Evolutionary conservation across 1,140 invertebrate genomes (phyloP).

Genomic region (Eupristina koningsbergeri): DNA sequence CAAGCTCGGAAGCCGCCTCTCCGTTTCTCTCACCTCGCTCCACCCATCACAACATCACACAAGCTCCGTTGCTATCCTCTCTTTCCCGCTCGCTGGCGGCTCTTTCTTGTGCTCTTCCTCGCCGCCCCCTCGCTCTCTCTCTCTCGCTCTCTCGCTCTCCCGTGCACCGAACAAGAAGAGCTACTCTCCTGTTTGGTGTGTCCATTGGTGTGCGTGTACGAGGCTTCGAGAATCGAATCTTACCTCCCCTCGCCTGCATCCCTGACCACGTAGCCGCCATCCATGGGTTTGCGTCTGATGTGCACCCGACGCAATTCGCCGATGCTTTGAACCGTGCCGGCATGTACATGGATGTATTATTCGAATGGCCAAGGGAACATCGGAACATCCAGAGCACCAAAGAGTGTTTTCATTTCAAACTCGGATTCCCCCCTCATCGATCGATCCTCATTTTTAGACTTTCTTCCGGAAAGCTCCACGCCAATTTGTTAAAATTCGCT

Average conservation of each 20-base stretch:
- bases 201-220: not conserved
- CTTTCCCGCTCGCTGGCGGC: not conserved
- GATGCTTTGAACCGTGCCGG: slow-evolving; percentile 43
- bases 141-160: not conserved
- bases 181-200: not conserved
- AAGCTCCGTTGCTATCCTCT: slow-evolving; percentile 57
- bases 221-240: slow-evolving; percentile 41
- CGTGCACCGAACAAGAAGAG: not conserved
- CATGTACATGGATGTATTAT: not conserved
- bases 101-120: not conserved
- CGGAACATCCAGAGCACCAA: not conserved
- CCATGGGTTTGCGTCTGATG: slow-evolving; percentile 1
- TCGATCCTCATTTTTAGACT: not conserved
- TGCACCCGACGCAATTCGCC: slow-evolving; percentile 38
- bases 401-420: slow-evolving; percentile 26
- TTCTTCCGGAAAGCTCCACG: not conserved
- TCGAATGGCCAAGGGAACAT: not conserved
- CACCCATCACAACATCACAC: slow-evolving; percentile 72
- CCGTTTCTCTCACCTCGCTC: slow-evolving; percentile 73
- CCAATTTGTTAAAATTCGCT: not conserved
- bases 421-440: not conserved
- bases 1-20: slow-evolving; percentile 74
- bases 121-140: not conserved
- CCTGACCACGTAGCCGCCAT: not conserved
- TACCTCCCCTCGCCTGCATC: not conserved